phyloP scores from a whole-genome alignment of 2,888 invertebrate genomes.

The Metalampra italica region DNA sequence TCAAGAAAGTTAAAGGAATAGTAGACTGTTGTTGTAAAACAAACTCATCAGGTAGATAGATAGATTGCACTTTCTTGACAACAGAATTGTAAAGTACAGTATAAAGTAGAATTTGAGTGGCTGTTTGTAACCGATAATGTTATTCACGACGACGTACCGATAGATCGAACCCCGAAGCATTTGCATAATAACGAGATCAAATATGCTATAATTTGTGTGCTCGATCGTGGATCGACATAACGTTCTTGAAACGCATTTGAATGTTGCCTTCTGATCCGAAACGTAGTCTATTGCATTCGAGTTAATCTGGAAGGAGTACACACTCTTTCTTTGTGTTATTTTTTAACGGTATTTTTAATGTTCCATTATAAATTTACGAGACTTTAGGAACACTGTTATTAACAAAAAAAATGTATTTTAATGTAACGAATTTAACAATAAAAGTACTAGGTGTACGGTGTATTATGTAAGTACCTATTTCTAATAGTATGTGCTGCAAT shows the following conservation, averaged over 20 bases:
- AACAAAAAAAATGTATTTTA: no score
- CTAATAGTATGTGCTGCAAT: no score
- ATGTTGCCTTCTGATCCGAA: slow-evolving; percentile 8
- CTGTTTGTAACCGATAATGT: slow-evolving; percentile 23
- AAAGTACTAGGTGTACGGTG: no score
- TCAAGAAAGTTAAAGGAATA: no score
- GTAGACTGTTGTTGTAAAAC: no score
- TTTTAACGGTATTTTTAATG: no score
- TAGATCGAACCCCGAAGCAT: slow-evolving; percentile 22
- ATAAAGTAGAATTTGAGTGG: slow-evolving; percentile 16
- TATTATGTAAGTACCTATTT: no score
- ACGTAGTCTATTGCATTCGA: background rate
- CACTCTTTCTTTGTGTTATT: background rate
- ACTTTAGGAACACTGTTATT: no score
- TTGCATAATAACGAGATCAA: slow-evolving; percentile 39
- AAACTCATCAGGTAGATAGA: background rate
- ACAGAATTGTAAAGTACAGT: background rate
- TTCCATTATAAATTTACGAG: no score
- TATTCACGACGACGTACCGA: slow-evolving; percentile 22
- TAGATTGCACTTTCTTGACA: background rate
- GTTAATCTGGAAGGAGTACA: background rate
- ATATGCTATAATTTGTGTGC: slow-evolving; percentile 31
- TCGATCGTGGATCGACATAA: slow-evolving; percentile 23
- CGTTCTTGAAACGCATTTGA: slow-evolving; percentile 16
- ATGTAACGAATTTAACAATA: no score